Evolutionary conservation across 2,797 vertebrate species (phyloP).

Genomic region (Pseudochirops corinnae): DNA sequence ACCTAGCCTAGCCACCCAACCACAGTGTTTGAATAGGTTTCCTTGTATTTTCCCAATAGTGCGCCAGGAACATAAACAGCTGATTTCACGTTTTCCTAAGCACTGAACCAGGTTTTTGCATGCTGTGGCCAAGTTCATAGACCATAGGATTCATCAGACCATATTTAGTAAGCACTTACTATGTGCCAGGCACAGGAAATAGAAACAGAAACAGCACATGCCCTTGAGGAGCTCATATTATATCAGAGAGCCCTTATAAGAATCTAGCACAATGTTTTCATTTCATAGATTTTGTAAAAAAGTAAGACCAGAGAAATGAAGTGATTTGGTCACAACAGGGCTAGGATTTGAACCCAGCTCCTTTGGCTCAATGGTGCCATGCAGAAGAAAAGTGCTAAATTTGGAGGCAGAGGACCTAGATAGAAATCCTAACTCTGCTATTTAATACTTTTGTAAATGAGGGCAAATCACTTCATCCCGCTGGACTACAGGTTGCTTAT

Average conservation of each 20-base stretch:
- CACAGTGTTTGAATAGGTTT: not conserved
- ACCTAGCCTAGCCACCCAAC: not conserved
- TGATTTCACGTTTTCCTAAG: not conserved
- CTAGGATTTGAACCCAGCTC: not conserved
- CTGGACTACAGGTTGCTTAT: not conserved
- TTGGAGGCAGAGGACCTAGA: not conserved
- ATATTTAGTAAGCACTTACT: not conserved
- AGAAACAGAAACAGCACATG: not conserved
- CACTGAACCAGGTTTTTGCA: not conserved
- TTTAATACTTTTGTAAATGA: not conserved
- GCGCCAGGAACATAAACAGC: not conserved
- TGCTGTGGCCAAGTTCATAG: not conserved
- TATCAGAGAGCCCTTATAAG: not conserved
- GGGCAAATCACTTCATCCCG: not conserved
- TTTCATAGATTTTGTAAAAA: not conserved
- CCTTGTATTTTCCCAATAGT: not conserved
- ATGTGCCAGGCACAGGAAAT: not conserved
- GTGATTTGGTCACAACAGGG: not conserved
- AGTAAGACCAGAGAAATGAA: not conserved
- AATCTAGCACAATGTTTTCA: not conserved
- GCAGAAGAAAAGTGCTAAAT: not conserved
- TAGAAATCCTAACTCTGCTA: not conserved
- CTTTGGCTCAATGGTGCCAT: not conserved
- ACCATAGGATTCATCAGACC: not conserved
- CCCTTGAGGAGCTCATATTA: not conserved